phyloP scores from a whole-genome alignment of 37 sponge, comb jelly and placozoan species.

The Chondrilla cf. caribensis region DNA sequence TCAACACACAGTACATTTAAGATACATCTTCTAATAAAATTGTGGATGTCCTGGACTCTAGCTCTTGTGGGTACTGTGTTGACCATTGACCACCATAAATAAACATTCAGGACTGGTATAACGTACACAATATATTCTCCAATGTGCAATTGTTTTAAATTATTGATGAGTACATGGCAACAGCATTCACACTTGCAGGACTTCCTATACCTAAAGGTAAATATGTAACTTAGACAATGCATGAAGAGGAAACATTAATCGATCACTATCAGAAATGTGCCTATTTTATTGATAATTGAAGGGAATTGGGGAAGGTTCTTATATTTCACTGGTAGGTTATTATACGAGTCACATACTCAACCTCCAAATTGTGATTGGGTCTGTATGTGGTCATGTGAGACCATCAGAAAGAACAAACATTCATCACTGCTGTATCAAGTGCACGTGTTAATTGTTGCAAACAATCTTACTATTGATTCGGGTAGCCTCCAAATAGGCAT shows the following conservation, averaged over 20 bases:
- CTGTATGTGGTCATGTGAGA: no score
- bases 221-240: conserved; percentile 70
- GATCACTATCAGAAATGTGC: conserved; percentile 49
- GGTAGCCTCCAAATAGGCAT: no score
- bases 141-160: not conserved
- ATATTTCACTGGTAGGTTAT: conserved; percentile 79
- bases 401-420: no score
- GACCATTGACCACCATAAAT: conserved; percentile 42
- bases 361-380: no score
- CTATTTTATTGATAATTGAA: conserved; percentile 54
- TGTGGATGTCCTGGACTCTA: no score
- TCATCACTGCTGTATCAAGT: no score
- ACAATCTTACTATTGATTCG: no score
- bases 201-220: conserved; percentile 43
- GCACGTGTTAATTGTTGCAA: no score
- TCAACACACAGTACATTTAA: no score
- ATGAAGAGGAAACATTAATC: conserved; percentile 17
- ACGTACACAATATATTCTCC: not conserved
- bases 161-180: not conserved
- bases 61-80: conserved; percentile 54
- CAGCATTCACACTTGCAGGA: not conserved
- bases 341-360: no score
- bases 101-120: conserved; percentile 63
- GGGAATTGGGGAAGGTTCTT: conserved; percentile 37
- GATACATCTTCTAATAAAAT: no score